Evolutionary conservation across 2,113 vertebrate genomes (phyloP).

Genomic region (Microcebus lehilahytsara): DNA sequence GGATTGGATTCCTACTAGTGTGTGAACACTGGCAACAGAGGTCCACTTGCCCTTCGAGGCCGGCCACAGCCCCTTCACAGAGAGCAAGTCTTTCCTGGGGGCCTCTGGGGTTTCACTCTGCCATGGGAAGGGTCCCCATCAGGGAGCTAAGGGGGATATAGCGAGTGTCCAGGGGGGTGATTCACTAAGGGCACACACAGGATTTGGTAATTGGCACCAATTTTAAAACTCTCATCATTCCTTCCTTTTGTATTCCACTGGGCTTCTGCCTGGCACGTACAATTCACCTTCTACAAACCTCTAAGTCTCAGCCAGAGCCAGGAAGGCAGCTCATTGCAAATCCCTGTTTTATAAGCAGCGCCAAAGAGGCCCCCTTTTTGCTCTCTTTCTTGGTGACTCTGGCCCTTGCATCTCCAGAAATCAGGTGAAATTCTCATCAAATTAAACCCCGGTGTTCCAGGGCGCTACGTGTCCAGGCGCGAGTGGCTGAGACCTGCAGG

Average conservation of each 20-base stretch:
- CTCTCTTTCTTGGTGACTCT: not conserved
- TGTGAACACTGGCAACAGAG: not conserved
- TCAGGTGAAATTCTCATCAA: not conserved
- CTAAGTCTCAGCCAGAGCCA: not conserved
- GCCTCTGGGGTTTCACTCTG: not conserved
- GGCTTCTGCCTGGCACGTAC: not conserved
- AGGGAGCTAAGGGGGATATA: not conserved
- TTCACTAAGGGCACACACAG: not conserved
- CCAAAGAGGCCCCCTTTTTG: not conserved
- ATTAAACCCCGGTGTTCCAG: not conserved
- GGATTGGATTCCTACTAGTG: not conserved
- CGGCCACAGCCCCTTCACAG: not conserved
- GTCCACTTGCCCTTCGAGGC: not conserved
- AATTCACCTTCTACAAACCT: not conserved
- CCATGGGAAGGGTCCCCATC: not conserved
- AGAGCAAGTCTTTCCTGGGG: not conserved
- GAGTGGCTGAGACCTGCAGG: not conserved
- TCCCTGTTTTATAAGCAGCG: not conserved
- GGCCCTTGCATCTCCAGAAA: not conserved
- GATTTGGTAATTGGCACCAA: not conserved
- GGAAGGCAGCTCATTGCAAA: not conserved
- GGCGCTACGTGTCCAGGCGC: too few species aligned
- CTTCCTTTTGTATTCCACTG: not conserved
- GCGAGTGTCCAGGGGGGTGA: fast-evolving
- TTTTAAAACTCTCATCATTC: not conserved